Evolutionary conservation across 2,113 vertebrate genomes (phyloP), one percentile per base, ranked within the genome.

Genomic region (Alectura lathami): DNA sequence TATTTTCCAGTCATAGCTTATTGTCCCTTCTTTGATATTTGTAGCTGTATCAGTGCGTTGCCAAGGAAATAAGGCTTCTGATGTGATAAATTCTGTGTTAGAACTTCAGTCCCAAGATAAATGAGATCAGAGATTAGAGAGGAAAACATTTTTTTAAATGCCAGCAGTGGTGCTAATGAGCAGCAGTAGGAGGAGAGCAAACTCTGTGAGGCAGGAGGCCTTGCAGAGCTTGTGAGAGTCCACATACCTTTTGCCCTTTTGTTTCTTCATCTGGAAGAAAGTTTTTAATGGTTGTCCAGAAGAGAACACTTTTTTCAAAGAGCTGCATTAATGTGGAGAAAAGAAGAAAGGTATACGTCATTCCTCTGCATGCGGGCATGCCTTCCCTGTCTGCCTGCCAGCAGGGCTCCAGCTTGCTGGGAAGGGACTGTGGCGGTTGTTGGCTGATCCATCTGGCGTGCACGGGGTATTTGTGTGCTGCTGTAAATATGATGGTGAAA

Each of bases 61-160:
- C 53, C 83, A 88, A 82, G 74, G 67, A 68, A 88, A 83, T 75
- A 59, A 88, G 42, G 57, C 30, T 87, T 84, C 60, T 81, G 82
- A 38, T 51, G 60, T 73, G 89, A 91, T 80, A 91, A 94, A 91
- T 86, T 56, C 51, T 42, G 32, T 81, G 82, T 47, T 89, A 64
- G 36, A 93, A 59, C 50, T 82, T 84, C 56, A 91, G 66, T 78
- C 38, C 27, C 38, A 59, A 73, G 75, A 72, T 26, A 91, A 91
- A 93, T 64, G 75, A 91, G 70, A 89, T 59, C 34, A 40, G 29
- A 89, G 77, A 73, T 63, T 72, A 77, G 81, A 86, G 85, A 72
- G 70, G 78, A 93, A 94, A 91, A 51, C 12, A 8, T 13, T 56
- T 47, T 64, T 60, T 38, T 59, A 32, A 85, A 94, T 74, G 70